A percentile compares a stretch with the other conserved stretches of the same genome.
Conservation (phyloP, 1,140 invertebrate species). For the Steinernema khuongi region DNA sequence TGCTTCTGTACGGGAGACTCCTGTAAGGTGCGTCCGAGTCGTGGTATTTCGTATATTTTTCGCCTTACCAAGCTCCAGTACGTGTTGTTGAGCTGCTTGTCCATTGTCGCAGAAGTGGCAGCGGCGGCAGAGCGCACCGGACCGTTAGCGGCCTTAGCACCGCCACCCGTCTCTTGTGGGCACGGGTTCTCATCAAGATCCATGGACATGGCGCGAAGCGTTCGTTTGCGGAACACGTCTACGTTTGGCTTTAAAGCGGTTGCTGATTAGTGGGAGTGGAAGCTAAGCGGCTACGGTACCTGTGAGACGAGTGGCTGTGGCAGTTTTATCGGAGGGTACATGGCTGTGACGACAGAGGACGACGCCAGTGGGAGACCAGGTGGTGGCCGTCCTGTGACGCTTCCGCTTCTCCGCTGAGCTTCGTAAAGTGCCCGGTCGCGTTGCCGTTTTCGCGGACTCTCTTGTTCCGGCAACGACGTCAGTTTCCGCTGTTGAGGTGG, state of each 20-base stretch:
- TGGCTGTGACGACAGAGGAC: conserved; percentile 45
- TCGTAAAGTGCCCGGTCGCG: neutral
- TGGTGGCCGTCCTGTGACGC: neutral
- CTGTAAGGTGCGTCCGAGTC: neutral
- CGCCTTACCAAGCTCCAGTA: conserved; percentile 7
- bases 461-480: neutral
- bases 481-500: conserved; percentile 2
- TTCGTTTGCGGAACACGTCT: neutral
- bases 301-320: neutral
- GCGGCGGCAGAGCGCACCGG: conserved; percentile 11
- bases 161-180: neutral
- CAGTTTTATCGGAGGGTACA: conserved; percentile 45
- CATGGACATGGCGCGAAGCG: neutral
- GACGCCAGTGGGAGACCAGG: conserved; percentile 27
- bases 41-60: neutral
- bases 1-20: neutral
- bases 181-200: conserved; percentile 15
- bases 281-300: neutral
- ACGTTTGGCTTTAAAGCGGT: neutral
- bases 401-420: neutral
- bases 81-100: conserved; percentile 5
- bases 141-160: conserved; percentile 1
- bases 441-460: neutral
- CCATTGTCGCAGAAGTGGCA: neutral
- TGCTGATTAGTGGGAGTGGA: neutral